A percentile compares a stretch with the other conserved stretches of the same genome.
Conservation (phyloP, 37 sponge, comb jelly and placozoan genomes). For the Chondrosia reniformis region DNA sequence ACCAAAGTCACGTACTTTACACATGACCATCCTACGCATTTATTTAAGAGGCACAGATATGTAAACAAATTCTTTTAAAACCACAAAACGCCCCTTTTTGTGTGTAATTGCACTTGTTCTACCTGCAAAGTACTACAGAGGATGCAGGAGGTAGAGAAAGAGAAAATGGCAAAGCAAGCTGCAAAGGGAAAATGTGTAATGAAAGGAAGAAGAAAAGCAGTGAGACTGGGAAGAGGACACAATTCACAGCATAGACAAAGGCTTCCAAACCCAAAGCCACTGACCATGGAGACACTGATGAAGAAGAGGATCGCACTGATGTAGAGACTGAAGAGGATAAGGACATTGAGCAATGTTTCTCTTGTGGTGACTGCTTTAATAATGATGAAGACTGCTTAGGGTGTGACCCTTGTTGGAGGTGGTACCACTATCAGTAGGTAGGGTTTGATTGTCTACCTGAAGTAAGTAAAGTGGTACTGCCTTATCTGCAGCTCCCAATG, state of each 20-base stretch:
- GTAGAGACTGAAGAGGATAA: neutral
- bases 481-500: neutral
- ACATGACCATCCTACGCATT: too few species aligned
- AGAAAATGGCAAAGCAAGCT: constrained; percentile 9
- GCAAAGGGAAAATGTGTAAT: too few species aligned
- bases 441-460: constrained; percentile 5
- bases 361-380: neutral
- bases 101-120: too few species aligned
- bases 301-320: neutral
- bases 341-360: constrained; percentile 3
- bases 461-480: neutral
- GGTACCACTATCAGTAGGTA: neutral
- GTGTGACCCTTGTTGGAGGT: constrained; percentile 2
- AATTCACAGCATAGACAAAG: neutral
- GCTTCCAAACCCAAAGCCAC: neutral
- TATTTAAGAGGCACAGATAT: too few species aligned
- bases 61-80: too few species aligned
- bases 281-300: neutral
- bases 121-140: constrained; percentile 18
- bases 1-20: too few species aligned
- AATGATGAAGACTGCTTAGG: constrained; percentile 11
- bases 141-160: constrained; percentile 20
- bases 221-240: neutral
- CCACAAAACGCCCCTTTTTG: too few species aligned
- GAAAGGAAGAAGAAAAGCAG: neutral